These are phyloP conservation scores for Parnassius smintheus DNA, from an alignment of 2,888 invertebrate species.

Conservation along the genomic window DNA sequence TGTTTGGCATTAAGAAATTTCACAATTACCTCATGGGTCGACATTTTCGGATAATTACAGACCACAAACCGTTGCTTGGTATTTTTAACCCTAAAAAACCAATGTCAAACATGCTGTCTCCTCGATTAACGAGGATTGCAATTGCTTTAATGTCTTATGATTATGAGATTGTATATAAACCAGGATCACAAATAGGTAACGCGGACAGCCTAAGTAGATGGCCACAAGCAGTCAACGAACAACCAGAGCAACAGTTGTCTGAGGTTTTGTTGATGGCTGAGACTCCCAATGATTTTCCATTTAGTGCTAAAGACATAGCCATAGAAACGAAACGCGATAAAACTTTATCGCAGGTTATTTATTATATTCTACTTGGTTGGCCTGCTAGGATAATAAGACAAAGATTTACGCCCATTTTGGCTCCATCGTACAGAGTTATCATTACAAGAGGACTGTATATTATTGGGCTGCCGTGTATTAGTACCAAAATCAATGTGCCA, in stretches of 20 bases:
- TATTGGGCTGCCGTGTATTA: slow-evolving; percentile 20
- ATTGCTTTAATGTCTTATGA: neutral
- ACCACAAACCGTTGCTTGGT: too few species aligned
- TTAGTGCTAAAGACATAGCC: slow-evolving; percentile 23
- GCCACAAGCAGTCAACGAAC: slow-evolving; percentile 28
- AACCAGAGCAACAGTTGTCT: slow-evolving; percentile 5
- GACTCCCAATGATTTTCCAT: slow-evolving; percentile 25
- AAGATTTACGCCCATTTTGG: slow-evolving; percentile 15
- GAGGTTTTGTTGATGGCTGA: slow-evolving; percentile 28
- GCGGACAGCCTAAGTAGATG: slow-evolving; percentile 26
- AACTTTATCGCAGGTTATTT: slow-evolving; percentile 14
- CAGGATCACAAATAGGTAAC: slow-evolving; percentile 7
- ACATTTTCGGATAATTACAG: too few species aligned
- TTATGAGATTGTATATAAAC: slow-evolving; percentile 29
- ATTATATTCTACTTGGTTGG: neutral
- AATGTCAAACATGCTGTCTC: too few species aligned
- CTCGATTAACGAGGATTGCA: too few species aligned
- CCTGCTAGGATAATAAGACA: too few species aligned
- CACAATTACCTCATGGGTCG: slow-evolving; percentile 6
- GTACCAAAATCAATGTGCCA: neutral
- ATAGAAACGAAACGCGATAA: slow-evolving; percentile 21
- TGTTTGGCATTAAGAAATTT: slow-evolving; percentile 5
- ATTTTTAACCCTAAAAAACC: too few species aligned
- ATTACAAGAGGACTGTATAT: slow-evolving; percentile 22
- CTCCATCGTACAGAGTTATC: slow-evolving; percentile 20